Evolutionary conservation across 2,113 vertebrate species (phyloP).

Genomic region (Galbula dea): DNA sequence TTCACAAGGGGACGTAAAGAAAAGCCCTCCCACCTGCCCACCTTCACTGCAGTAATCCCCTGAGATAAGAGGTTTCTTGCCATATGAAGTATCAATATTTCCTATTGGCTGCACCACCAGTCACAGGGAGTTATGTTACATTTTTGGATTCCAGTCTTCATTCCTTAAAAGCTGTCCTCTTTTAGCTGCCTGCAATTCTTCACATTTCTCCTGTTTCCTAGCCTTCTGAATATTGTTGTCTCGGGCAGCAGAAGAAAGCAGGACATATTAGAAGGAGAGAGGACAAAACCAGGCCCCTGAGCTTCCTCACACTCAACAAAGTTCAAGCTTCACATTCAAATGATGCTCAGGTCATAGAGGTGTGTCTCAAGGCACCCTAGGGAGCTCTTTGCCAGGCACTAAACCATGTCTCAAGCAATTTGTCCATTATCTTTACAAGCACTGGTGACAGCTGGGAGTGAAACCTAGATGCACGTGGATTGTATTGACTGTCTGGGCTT

Average conservation of each 20-base stretch:
- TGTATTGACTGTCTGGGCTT: background rate
- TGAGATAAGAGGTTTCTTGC: background rate
- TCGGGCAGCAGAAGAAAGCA: background rate
- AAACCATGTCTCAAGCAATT: background rate
- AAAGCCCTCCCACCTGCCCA: background rate
- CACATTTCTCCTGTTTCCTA: background rate
- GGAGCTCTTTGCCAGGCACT: background rate
- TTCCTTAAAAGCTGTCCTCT: background rate
- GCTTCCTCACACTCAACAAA: background rate
- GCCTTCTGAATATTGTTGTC: background rate
- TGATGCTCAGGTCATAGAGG: background rate
- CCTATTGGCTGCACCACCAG: background rate
- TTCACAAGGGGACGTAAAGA: background rate
- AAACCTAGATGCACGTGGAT: background rate
- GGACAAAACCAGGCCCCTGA: background rate
- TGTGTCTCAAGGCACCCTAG: background rate
- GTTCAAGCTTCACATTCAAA: background rate
- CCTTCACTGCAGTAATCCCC: background rate
- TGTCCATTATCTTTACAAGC: background rate
- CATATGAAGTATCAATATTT: background rate
- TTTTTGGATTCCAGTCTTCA: background rate
- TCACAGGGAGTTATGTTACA: background rate
- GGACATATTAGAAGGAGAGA: background rate
- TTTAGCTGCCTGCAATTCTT: background rate
- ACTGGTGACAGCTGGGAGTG: background rate